These are phyloP conservation scores for Plodia interpunctella DNA, from an alignment of 1,140 invertebrate genomes.

Conservation along the genomic window DNA sequence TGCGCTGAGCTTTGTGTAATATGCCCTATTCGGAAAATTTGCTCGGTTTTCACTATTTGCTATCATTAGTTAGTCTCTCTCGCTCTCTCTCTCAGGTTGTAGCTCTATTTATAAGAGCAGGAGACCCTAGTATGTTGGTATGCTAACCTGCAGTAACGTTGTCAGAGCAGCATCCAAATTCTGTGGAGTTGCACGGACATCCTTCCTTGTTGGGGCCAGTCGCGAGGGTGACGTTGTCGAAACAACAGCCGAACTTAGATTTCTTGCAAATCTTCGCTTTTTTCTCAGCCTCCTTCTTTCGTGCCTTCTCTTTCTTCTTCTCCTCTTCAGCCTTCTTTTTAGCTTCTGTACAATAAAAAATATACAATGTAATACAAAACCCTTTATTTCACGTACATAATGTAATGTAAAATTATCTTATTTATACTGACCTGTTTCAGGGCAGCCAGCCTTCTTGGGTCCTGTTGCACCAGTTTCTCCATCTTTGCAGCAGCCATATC, in stretches of 20 bases:
- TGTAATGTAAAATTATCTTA: too few relatives aligned
- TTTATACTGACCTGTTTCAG: conserved; percentile 47
- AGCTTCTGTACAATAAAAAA: conserved; percentile 9
- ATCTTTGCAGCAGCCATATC: conserved; percentile 89
- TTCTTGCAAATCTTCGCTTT: conserved; percentile 73
- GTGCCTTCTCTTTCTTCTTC: conserved; percentile 14
- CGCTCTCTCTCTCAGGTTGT: too few relatives aligned
- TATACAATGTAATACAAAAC: too few relatives aligned
- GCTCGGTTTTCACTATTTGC: too few relatives aligned
- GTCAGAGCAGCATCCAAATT: conserved; percentile 94
- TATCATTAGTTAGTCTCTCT: too few relatives aligned
- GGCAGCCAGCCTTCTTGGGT: conserved; percentile 81
- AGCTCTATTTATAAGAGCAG: too few relatives aligned
- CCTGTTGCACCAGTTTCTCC: conserved; percentile 83
- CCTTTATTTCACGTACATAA: too few relatives aligned
- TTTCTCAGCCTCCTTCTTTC: conserved; percentile 13
- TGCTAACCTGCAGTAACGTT: conserved; percentile 86
- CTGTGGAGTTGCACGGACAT: conserved; percentile 85
- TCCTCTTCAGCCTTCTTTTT: conserved; percentile 15
- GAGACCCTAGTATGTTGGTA: too few relatives aligned
- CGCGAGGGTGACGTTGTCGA: conserved; percentile 84
- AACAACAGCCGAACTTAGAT: conserved; percentile 86
- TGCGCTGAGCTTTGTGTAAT: too few relatives aligned
- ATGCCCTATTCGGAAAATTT: too few relatives aligned
- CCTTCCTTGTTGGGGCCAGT: conserved; percentile 82